Evolutionary conservation across 2,888 invertebrate genomes (phyloP).

Genomic region (Agriotes lineatus): DNA sequence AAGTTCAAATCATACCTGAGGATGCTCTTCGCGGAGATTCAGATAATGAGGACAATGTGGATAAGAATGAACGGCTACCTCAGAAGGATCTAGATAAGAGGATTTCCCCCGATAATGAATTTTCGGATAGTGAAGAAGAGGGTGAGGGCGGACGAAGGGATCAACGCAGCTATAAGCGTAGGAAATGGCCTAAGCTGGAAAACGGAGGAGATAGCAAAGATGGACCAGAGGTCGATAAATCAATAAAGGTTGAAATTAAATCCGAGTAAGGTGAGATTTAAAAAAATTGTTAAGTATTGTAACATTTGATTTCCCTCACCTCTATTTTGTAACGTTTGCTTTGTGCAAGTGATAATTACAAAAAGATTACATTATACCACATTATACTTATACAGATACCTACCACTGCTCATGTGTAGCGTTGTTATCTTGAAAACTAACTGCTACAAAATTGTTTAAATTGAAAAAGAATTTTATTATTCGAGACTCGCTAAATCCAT

Average conservation of each 20-base stretch:
- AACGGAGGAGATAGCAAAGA: conserved; percentile 65
- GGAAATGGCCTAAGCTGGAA: conserved; percentile 75
- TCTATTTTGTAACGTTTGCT: no score
- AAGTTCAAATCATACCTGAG: conserved; percentile 88
- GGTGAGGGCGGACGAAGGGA: no score
- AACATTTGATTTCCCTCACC: not conserved
- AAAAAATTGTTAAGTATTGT: not conserved
- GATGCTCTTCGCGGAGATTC: no score
- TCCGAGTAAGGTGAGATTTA: conserved; percentile 69
- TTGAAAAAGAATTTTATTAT: no score
- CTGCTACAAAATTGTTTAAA: no score
- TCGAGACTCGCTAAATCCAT: no score
- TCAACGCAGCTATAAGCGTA: conserved; percentile 68
- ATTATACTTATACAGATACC: no score
- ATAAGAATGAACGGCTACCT: conserved; percentile 90
- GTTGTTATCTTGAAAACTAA: no score
- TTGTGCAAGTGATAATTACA: no score
- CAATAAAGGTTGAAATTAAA: no score
- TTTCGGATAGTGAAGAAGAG: conserved; percentile 94
- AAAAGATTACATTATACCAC: no score
- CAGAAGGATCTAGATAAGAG: conserved; percentile 88
- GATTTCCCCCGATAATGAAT: conserved; percentile 95
- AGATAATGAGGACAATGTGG: conserved; percentile 89
- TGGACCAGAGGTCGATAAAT: conserved; percentile 59
- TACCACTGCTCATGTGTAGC: no score